Conservation (phyloP, 2,797 vertebrate genomes). For the Oreortyx pictus region DNA sequence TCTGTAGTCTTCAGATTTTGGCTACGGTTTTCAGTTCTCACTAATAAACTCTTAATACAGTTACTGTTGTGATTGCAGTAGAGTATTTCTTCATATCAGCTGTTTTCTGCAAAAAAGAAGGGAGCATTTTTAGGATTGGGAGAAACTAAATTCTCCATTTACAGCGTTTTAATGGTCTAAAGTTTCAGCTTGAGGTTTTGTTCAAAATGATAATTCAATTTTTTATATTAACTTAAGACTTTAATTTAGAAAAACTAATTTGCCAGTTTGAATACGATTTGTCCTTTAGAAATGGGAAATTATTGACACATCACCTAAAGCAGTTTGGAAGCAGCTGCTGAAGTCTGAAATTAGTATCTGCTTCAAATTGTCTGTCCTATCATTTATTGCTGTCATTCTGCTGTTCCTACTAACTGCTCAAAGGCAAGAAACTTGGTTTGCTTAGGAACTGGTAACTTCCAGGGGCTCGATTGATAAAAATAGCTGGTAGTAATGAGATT, state of each 20-base stretch:
- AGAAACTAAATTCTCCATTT: not conserved
- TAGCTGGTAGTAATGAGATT: not conserved
- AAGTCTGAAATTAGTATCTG: not conserved
- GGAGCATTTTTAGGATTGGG: not conserved
- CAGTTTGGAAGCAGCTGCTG: not conserved
- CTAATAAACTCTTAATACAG: not conserved
- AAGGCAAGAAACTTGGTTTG: not conserved
- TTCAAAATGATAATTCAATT: not conserved
- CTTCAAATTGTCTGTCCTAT: not conserved
- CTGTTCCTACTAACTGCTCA: not conserved
- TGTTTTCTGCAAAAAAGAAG: not conserved
- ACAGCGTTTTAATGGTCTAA: not conserved
- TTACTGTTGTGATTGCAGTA: not conserved
- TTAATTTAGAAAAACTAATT: not conserved
- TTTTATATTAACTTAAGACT: not conserved
- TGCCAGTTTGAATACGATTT: not conserved
- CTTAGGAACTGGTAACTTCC: not conserved
- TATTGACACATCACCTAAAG: not conserved
- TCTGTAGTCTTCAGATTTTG: not conserved
- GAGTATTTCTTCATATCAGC: not conserved
- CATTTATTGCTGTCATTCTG: not conserved
- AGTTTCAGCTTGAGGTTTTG: not conserved
- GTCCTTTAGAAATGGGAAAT: not conserved
- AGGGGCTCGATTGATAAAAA: not conserved
- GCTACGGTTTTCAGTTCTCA: not conserved